Evolutionary conservation across 2,888 invertebrate species (phyloP).

Genomic region (Kuschelorhynchus macadamiae): DNA sequence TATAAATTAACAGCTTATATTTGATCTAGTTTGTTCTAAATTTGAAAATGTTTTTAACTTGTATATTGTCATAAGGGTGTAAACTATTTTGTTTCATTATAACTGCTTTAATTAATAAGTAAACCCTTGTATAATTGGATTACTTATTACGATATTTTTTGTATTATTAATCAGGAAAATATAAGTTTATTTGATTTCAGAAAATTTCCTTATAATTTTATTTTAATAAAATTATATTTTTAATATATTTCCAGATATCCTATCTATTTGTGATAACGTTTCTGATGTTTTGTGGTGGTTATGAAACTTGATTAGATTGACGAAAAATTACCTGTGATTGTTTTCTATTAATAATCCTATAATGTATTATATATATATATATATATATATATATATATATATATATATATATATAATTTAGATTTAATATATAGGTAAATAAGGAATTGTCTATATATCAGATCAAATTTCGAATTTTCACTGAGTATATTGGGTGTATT

Average conservation of each 20-base stretch:
- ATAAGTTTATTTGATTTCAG: neutral
- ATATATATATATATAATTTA: slow-evolving; percentile 15
- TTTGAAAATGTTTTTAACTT: neutral
- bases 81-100: too few species aligned
- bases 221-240: neutral
- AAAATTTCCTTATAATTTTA: too few species aligned
- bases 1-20: neutral
- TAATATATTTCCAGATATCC: slow-evolving; percentile 22
- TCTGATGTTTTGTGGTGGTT: slow-evolving; percentile 28
- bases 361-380: slow-evolving; percentile 4
- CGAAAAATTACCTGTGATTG: slow-evolving; percentile 33
- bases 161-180: neutral
- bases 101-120: too few species aligned
- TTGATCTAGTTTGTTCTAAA: neutral
- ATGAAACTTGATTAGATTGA: slow-evolving; percentile 10
- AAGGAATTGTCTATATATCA: neutral
- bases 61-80: neutral
- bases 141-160: neutral
- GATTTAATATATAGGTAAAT: slow-evolving; percentile 4
- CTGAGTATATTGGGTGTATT: neutral
- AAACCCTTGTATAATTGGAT: too few species aligned
- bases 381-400: too few species aligned
- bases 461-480: neutral
- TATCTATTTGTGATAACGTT: slow-evolving; percentile 37
- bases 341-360: slow-evolving; percentile 19